phyloP scores from a whole-genome alignment of 1,140 invertebrate species.

The Lysiphlebus fabarum region DNA sequence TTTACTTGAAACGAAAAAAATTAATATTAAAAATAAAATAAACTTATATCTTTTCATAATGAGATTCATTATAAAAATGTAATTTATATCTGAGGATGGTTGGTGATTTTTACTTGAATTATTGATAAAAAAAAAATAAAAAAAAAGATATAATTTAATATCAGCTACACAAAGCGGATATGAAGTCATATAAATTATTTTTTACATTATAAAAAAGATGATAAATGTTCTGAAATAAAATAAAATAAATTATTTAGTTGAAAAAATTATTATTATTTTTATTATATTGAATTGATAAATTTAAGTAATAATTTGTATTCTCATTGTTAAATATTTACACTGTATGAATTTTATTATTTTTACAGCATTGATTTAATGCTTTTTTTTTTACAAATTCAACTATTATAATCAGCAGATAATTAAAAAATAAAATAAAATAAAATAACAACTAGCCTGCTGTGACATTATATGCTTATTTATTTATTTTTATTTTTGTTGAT shows the following conservation, averaged over 20 bases:
- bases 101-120: no score
- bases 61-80: background rate
- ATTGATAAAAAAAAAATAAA: background rate
- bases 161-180: no score
- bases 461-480: constrained; percentile 2
- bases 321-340: constrained; percentile 30
- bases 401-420: constrained; percentile 18
- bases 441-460: constrained; percentile 13
- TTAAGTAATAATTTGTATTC: no score
- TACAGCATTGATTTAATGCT: constrained; percentile 28
- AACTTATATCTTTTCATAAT: background rate
- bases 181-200: no score
- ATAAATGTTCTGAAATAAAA: no score
- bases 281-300: no score
- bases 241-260: no score
- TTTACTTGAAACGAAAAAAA: background rate
- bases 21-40: background rate
- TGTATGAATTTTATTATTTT: constrained; percentile 34
- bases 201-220: no score
- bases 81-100: background rate
- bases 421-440: constrained; percentile 4
- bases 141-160: background rate
- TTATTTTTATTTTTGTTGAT: constrained; percentile 8
- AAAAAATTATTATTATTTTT: no score
- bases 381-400: constrained; percentile 29